These are phyloP conservation scores for Porites australiensis DNA, from an alignment of 64 coral and sea anemone genomes.

Conservation along the genomic window DNA sequence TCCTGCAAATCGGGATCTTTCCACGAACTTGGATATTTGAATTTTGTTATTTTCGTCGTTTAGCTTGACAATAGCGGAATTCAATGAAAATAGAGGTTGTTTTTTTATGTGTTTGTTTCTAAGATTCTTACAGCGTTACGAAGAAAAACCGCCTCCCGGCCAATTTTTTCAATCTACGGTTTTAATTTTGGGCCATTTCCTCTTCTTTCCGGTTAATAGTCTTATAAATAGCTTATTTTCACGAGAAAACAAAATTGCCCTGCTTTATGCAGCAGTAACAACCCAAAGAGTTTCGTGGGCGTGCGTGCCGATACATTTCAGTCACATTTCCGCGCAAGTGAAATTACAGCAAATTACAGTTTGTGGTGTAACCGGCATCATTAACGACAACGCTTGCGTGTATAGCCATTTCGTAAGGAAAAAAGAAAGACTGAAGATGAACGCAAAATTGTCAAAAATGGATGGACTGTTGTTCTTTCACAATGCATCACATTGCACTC, in stretches of 20 bases:
- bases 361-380: neutral
- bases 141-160: neutral
- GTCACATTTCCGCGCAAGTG: no score
- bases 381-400: no score
- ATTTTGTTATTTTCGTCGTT: neutral
- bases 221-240: neutral
- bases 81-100: no score
- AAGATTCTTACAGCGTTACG: slow-evolving; percentile 18
- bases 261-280: neutral
- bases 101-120: slow-evolving; percentile 1
- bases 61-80: neutral
- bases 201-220: neutral
- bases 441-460: no score
- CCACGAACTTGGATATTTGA: neutral
- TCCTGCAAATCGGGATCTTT: neutral
- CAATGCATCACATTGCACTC: no score
- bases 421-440: no score
- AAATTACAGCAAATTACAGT: neutral
- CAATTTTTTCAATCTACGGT: neutral
- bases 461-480: no score
- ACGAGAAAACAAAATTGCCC: neutral
- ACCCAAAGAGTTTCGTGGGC: neutral
- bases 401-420: no score
- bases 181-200: neutral
- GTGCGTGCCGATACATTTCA: neutral